A percentile compares a stretch with the other conserved stretches of the same genome.
Conservation (phyloP, 2,888 invertebrate species). For the Glyphotaelius pellucidus region DNA sequence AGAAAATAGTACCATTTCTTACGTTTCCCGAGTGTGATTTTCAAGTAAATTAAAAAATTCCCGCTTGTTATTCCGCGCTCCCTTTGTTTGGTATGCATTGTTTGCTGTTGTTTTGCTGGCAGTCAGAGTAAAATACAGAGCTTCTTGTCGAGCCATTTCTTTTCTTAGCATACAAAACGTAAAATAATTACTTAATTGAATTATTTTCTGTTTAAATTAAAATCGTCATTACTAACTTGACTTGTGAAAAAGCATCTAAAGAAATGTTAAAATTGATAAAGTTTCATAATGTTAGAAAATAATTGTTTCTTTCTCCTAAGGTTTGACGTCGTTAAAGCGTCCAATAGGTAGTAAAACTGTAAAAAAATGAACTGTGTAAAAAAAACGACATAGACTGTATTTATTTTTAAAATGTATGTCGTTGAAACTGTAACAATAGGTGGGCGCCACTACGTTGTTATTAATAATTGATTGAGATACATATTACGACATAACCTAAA, state of each 20-base stretch:
- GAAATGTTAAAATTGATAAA: no score
- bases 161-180: not conserved
- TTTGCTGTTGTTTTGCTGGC: not conserved
- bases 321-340: no score
- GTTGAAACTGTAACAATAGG: no score
- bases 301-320: no score
- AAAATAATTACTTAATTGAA: not conserved
- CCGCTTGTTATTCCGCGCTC: not conserved
- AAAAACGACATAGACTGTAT: no score
- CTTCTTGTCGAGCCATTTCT: not conserved
- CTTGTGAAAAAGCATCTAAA: not conserved
- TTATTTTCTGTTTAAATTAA: not conserved
- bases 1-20: constrained; percentile 34
- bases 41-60: constrained; percentile 32
- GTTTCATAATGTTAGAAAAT: no score
- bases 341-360: no score
- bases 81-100: constrained; percentile 9
- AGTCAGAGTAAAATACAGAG: not conserved
- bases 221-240: not conserved
- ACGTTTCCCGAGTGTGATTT: not conserved
- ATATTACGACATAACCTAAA: no score
- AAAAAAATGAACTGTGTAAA: no score
- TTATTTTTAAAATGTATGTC: no score
- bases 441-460: no score
- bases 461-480: no score